Base-by-base conservation (phyloP, 2,888 invertebrate species). In the Syrista parreyssii region DNA sequence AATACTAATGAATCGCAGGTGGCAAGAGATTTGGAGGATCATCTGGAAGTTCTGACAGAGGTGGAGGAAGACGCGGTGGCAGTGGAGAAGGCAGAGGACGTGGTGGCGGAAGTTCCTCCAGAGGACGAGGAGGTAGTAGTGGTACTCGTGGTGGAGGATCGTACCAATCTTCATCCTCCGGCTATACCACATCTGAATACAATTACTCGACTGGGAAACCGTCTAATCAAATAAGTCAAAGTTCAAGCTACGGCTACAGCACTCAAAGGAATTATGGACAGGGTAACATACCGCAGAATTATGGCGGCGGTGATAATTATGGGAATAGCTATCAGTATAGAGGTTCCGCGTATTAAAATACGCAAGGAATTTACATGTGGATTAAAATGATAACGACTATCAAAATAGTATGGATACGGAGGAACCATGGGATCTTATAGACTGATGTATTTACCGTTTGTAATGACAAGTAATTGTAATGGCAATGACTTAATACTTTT, bases 281-380 rank as follows among this genome's bases (percentile, higher is more conserved):
- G 76, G 85, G 74, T 78, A 84, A 78, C 76, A 76, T 83, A 71
- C 79, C 84, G 33, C 86, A 84, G 79, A 84, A 78, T 82, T 88
- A 86, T 76, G 87, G 84, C 23, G 85, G 87, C 12, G 85, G 85
- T 34, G 87, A 87, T 76, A 85, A 83, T 75, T 87, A 87, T 78
- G 87, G 86, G 75, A 84, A 75, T 76, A 82, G 80, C 82, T 89
- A 88, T 82, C 86, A 87, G 71, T 89, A 88, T 76, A 85, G 86
- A 76, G 83, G 86, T 68, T 82, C 85, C 68, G 86, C 85, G 68
- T 89, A 89, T 79, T 88, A 84, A 80, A 9, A 9, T 55, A 23
- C 23, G 55, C 9, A 9, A 9, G 55, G 23, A 23, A 55, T 55
- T 55, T 55, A 55, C 55, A 23, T 9, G 55, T 15, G 15, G n/a